Evolutionary conservation across 2,888 invertebrate genomes (phyloP).

Genomic region (Mayetiola destructor): DNA sequence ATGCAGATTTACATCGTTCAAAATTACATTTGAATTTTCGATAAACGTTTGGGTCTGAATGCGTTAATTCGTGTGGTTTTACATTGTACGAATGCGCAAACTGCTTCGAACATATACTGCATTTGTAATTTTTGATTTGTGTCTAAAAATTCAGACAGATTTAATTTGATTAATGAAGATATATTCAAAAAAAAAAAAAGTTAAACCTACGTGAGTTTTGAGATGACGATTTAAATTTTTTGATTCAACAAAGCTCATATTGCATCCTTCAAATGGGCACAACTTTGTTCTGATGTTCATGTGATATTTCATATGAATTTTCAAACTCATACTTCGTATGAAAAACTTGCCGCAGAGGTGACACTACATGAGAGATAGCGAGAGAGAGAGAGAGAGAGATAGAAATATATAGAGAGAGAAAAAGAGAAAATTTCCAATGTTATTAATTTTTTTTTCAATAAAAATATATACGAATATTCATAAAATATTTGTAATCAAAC

Average conservation of each 20-base stretch:
- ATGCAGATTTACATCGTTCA: background rate
- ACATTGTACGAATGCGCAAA: too few relatives aligned
- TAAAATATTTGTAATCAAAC: too few relatives aligned
- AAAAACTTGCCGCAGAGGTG: background rate
- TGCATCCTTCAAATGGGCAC: background rate
- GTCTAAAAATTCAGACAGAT: background rate
- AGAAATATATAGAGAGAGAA: too few relatives aligned
- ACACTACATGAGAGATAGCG: too few relatives aligned
- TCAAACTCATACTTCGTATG: background rate
- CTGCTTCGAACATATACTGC: too few relatives aligned
- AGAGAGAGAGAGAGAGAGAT: too few relatives aligned
- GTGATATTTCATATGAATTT: constrained; percentile 3
- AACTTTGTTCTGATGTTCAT: background rate
- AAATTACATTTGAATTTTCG: background rate
- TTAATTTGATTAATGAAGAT: background rate
- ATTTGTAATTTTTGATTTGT: too few relatives aligned
- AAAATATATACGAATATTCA: too few relatives aligned
- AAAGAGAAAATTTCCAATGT: too few relatives aligned
- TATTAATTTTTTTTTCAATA: too few relatives aligned
- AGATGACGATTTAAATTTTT: background rate
- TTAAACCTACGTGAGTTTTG: background rate
- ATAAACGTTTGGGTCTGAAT: background rate
- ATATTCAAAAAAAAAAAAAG: background rate
- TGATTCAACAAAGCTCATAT: background rate
- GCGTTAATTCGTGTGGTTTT: background rate